Base-by-base conservation (phyloP, 2,888 invertebrate species). In the Argyra leucocephala region DNA sequence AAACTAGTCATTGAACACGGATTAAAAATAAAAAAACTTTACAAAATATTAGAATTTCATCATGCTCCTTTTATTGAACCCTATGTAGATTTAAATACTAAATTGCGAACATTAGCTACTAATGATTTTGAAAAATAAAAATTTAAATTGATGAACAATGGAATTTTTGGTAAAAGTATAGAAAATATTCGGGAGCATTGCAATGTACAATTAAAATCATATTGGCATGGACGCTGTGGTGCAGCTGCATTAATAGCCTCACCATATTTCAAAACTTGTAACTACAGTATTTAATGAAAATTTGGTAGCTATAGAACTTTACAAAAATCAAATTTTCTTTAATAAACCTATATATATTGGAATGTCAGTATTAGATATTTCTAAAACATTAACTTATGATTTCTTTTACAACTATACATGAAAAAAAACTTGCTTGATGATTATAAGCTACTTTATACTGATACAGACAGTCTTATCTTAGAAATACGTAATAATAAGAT, bases 121-220 rank as follows among this genome's bases (percentile, higher is more conserved):
- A 63, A 57, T 57, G 9, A 22, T 7, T 61, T 65, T 64, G 63
- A 58, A 63, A 63, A 63, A 63, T n/a, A 58, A 21, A 15, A 57
- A n/a, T 63, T 22, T 23, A 63, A 63, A 26, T 10, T 58, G 2
- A 63, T 26, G 24, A 63, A 63, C 24, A 63, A 63, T 31, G 24
- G 26, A 57, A 57, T 21, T 21, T 58, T 63, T 57, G 63, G 63
- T 1, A 63, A 65, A 63, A 64, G 63, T 21, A 67, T 67, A 65
- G 67, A 67, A 66, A 67, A 67, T 63, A 15, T 67, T 15, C 37
- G 57, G 4, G 65, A 65, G 63, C 26, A 62, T 15, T 57, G 26
- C 6, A 64, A 78, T 80, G 74, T 78, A 79, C 69, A 80, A 80
- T 71, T 74, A 77, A 10, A 68, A 75, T 37, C 79, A 79, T 61